phyloP scores from a whole-genome alignment of 2,888 invertebrate species.

The Parnassius apollo region DNA sequence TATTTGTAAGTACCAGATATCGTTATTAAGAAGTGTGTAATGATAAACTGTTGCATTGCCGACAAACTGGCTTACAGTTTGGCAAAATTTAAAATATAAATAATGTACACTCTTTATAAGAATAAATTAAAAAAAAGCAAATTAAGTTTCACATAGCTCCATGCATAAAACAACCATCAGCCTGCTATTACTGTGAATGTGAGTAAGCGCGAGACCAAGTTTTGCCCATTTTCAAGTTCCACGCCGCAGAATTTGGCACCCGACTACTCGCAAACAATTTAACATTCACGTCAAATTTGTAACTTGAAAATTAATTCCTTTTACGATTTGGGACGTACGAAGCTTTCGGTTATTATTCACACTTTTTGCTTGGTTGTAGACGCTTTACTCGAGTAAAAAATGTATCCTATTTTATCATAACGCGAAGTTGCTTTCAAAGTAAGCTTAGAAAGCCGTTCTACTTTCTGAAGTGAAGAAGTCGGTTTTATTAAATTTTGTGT shows the following conservation, averaged over 20 bases:
- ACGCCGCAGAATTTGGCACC: slow-evolving; percentile 46
- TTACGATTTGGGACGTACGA: slow-evolving; percentile 38
- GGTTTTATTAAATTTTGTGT: not conserved
- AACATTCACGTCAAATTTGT: slow-evolving; percentile 58
- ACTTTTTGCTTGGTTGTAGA: slow-evolving; percentile 16
- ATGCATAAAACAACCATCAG: slow-evolving; percentile 19
- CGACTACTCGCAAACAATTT: slow-evolving; percentile 48
- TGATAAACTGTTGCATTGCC: too few relatives aligned
- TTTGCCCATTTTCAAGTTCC: slow-evolving; percentile 38
- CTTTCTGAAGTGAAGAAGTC: not conserved
- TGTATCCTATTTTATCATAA: slow-evolving; percentile 8
- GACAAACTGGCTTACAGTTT: too few relatives aligned
- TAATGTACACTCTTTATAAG: too few relatives aligned
- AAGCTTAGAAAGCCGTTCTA: not conserved
- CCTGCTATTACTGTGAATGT: slow-evolving; percentile 12
- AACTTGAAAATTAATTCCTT: slow-evolving; percentile 64
- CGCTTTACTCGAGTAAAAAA: slow-evolving; percentile 11
- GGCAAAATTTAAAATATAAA: too few relatives aligned
- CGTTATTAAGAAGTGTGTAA: too few relatives aligned
- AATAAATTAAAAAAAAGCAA: not conserved
- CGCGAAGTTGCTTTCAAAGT: not conserved
- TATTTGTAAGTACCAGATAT: too few relatives aligned
- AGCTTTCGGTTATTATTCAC: slow-evolving; percentile 23
- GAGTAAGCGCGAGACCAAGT: slow-evolving; percentile 13
- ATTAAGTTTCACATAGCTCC: slow-evolving; percentile 7